Base-by-base conservation (phyloP, 2,797 vertebrate species). In the Chaunax sp. region DNA sequence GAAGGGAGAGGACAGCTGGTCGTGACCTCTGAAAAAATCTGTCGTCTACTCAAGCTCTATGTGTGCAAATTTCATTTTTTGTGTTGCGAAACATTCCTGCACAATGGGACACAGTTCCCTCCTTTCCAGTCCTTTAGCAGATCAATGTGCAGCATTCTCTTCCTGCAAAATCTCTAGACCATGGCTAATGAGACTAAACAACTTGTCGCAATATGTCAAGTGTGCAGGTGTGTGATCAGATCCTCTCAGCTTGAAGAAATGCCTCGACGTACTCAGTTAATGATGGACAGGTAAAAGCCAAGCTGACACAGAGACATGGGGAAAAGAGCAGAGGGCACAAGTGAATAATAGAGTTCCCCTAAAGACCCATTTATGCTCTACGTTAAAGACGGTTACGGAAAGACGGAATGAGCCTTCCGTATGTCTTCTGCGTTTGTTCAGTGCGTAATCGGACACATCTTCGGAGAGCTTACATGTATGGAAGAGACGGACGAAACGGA, bases 1-100 rank as follows among this genome's bases (percentile, higher is more conserved):
- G 9, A 59, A 51, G 37, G 51, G 57, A 63, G 71, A 13, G 22
- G 74, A 72, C 78, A 69, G 72, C 67, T 55, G 30, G 60, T 30
- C 9, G 28, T 9, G 9, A 1, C 1, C 28, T 30, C 9, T 5
- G 9, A 30, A 30, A 8, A 30, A 30, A 67, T 67, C 44, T 60
- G 23, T 72, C 62, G 46, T 59, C 46, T 22, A 3, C 46, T 33
- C 7, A 2, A 4, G 19, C 47, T 22, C 26, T n/a, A 6, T 23
- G 37, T 47, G 6, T 22, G 23, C 0, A 22, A 5, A 62, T 19
- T 51, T 3, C 45, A n/a, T n/a, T n/a, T 69, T 46, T 50, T 56
- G 10, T 22, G 1, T 43, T 53, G 20, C 12, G n/a, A 26, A 43
- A 10, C 10, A 33, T 15, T 38, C 13, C 22, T 28, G 23, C 26